Base-by-base conservation (phyloP, 2,797 vertebrate genomes). In the Benthosema pterotum region DNA sequence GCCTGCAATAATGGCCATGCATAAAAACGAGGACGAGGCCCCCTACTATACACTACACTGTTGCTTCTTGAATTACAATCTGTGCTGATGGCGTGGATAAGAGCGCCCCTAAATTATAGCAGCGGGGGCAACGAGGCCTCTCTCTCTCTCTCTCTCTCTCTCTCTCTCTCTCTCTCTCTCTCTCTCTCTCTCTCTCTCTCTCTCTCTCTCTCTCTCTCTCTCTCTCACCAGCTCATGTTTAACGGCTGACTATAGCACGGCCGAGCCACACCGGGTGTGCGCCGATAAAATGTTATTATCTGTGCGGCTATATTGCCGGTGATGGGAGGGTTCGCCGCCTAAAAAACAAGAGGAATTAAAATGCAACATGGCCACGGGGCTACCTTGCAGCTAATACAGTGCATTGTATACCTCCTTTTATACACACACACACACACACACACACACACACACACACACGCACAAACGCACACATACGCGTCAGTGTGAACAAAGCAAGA, bases 51-150 rank as follows among this genome's bases (percentile, higher is more conserved):
- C 88, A 87, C 84, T 81, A 88, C 86, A 84, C 82, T 89, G 89
- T 88, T 91, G 90, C 89, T 91, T 91, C 88, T 92, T 93, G 91
- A 93, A 93, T 92, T 91, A 93, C 91, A 93, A 90, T 91, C 90
- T 79, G 83, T 85, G 87, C 81, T 88, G 90, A 93, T 93, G 90
- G 89, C 84, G 77, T 32, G 82, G 89, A 92, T 91, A 90, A 90
- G 87, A 88, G 88, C 68, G 74, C 73, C 83, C 32, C 88, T 90
- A 90, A 93, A 92, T 93, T 91, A 91, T 80, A 90, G 85, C 83
- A 74, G 75, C 74, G 60, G 79, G 81, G 87, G 80, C 83, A 76
- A 65, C 45, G 64, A 72, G 83, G 74, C 77, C 76, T 70, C 79
- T 71, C 67, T 75, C 71, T 78, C 71, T 68, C 68, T 56, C 12